Percentiles rank a stretch among this genome's conserved stretches.
Evolutionary conservation across 2,113 vertebrate genomes (phyloP).

Genomic region (Stigmatopora nigra): DNA sequence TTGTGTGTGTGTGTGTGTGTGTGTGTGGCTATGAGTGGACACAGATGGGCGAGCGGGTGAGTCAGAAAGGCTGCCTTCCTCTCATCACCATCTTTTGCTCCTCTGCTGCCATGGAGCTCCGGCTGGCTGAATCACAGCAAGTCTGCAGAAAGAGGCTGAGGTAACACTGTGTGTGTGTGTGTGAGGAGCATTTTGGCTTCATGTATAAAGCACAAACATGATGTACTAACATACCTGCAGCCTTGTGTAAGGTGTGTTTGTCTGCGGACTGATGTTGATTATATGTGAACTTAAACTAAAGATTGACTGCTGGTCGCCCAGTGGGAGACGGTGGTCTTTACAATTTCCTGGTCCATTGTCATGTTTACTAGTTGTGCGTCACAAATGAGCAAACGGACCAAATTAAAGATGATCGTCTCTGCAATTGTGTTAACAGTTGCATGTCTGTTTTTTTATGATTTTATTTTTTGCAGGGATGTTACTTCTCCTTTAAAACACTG

Average conservation of each 20-base stretch:
- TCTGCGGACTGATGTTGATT: conserved; percentile 8
- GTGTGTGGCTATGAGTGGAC: conserved; percentile 29
- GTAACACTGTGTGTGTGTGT: conserved; percentile 38
- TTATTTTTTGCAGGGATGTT: too few relatives aligned
- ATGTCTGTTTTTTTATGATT: too few relatives aligned
- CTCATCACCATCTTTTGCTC: conserved; percentile 50
- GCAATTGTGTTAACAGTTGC: neutral
- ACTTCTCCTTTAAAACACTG: too few relatives aligned
- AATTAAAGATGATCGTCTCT: neutral
- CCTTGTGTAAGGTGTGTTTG: conserved; percentile 19
- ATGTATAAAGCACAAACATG: conserved; percentile 10
- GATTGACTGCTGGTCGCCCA: conserved; percentile 2
- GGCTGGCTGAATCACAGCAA: conserved; percentile 50
- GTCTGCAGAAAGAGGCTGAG: conserved; percentile 52
- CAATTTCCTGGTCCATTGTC: neutral
- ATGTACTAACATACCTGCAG: conserved; percentile 33
- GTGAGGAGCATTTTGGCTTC: neutral
- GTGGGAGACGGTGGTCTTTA: neutral
- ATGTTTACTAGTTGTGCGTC: conserved; percentile 8
- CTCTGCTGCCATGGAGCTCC: conserved; percentile 58
- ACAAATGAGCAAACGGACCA: conserved; percentile 38
- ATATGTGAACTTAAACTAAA: conserved; percentile 2
- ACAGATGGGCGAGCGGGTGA: conserved; percentile 54
- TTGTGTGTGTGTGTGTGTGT: conserved; percentile 10
- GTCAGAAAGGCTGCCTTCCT: conserved; percentile 55